Percentiles rank a stretch among this genome's conserved stretches.
These are phyloP conservation scores for Eulemur macaco DNA, from an alignment of 2,113 vertebrate species.

Conservation along the genomic window DNA sequence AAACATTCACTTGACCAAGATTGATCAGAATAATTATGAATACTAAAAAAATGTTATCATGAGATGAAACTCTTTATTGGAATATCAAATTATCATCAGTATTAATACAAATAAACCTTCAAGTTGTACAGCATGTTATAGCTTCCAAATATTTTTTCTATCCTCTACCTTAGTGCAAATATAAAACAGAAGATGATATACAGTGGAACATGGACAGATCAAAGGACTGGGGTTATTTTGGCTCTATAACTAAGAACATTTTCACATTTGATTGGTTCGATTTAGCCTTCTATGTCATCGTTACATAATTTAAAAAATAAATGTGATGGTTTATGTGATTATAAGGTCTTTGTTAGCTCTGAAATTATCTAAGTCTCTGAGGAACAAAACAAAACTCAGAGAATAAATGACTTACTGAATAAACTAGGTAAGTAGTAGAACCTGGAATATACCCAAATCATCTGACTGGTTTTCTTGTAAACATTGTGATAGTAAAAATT, in stretches of 20 bases:
- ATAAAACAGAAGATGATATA: not conserved
- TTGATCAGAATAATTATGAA: not conserved
- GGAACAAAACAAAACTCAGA: not conserved
- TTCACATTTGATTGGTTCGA: not conserved
- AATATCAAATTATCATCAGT: not conserved
- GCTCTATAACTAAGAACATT: not conserved
- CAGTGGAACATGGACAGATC: not conserved
- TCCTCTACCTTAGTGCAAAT: not conserved
- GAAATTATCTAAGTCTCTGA: not conserved
- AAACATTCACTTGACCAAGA: not conserved
- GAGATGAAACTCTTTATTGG: not conserved
- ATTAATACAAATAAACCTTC: not conserved
- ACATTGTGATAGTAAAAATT: constrained; percentile 36
- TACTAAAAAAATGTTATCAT: not conserved
- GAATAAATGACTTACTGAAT: not conserved
- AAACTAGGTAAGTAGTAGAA: not conserved
- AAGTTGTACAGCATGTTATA: not conserved
- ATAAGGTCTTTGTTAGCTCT: not conserved
- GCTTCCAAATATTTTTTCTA: not conserved
- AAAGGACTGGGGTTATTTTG: not conserved
- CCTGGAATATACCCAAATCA: not conserved
- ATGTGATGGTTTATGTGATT: not conserved
- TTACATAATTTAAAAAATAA: not conserved
- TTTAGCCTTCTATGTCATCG: not conserved
- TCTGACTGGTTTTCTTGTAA: not conserved